Conservation (phyloP, 2,888 invertebrate genomes). For the Mycalesis mineus region DNA sequence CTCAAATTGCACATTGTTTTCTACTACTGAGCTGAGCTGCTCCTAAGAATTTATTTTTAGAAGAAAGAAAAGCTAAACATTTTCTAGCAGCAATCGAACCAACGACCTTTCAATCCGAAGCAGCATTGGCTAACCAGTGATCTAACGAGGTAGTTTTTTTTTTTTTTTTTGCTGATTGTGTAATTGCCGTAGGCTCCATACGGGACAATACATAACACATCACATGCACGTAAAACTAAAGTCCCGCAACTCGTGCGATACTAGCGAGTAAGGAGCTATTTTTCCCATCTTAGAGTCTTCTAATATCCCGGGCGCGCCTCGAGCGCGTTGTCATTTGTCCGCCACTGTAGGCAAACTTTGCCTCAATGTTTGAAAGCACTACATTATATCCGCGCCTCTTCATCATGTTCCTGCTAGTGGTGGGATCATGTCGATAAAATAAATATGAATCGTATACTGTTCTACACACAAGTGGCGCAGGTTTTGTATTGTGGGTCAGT, state of each 20-base stretch:
- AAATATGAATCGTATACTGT: neutral
- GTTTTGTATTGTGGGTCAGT: no score
- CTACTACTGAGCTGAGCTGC: no score
- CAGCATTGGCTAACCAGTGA: neutral
- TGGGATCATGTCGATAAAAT: conserved; percentile 34
- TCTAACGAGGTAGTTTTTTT: conserved; percentile 1
- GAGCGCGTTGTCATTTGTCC: conserved; percentile 74
- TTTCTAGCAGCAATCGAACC: no score
- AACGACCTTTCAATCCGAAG: no score
- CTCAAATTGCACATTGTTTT: no score
- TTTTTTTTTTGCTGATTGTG: no score
- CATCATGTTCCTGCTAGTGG: conserved; percentile 51
- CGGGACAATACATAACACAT: no score
- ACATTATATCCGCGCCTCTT: conserved; percentile 71
- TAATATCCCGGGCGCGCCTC: conserved; percentile 68
- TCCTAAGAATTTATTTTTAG: no score
- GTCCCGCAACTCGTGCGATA: conserved; percentile 26
- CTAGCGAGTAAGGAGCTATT: conserved; percentile 71
- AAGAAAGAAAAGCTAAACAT: no score
- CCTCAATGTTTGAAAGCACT: conserved; percentile 74
- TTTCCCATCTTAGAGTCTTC: conserved; percentile 75
- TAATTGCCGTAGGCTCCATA: no score
- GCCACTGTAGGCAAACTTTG: conserved; percentile 70
- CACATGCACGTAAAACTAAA: conserved; percentile 31
- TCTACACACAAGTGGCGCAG: no score